Conservation (phyloP, 2,888 invertebrate genomes). For the Cerastis rubricosa region DNA sequence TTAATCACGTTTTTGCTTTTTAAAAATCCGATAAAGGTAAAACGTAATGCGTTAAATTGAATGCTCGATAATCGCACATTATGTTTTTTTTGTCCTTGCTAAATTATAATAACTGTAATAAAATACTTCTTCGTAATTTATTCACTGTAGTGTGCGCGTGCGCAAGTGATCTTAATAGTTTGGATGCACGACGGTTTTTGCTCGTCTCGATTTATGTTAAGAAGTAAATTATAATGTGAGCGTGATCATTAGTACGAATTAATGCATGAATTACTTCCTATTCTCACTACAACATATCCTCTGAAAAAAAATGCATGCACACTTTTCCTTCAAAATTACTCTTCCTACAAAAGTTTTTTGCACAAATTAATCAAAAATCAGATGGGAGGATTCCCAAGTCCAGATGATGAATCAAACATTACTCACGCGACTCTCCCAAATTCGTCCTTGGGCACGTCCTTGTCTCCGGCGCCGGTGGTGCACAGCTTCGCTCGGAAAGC, state of each 20-base stretch:
- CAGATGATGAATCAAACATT: constrained; percentile 54
- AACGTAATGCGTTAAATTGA: constrained; percentile 57
- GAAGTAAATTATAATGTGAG: constrained; percentile 37
- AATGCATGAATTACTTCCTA: constrained; percentile 27
- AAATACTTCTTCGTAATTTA: constrained; percentile 24
- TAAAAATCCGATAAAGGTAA: constrained; percentile 48
- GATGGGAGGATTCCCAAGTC: neutral
- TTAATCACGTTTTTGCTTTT: constrained; percentile 52
- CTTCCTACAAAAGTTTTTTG: neutral
- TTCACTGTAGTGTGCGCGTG: constrained; percentile 32
- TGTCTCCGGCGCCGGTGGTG: constrained; percentile 90
- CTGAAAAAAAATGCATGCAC: neutral
- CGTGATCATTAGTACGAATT: constrained; percentile 32
- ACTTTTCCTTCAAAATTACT: neutral
- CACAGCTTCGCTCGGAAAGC: constrained; percentile 96
- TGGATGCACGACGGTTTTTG: constrained; percentile 27
- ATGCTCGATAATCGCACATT: constrained; percentile 43
- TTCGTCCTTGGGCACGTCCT: constrained; percentile 94
- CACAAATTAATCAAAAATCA: constrained; percentile 7
- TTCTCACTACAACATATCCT: neutral
- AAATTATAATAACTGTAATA: constrained; percentile 53
- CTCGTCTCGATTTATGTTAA: constrained; percentile 41
- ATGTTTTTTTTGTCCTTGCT: constrained; percentile 38
- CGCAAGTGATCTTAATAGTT: constrained; percentile 42
- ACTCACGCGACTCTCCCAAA: constrained; percentile 94